Percentiles rank a stretch among this genome's conserved stretches.
Conservation (phyloP, 2,113 vertebrate genomes). For the Baryphthengus martii region DNA sequence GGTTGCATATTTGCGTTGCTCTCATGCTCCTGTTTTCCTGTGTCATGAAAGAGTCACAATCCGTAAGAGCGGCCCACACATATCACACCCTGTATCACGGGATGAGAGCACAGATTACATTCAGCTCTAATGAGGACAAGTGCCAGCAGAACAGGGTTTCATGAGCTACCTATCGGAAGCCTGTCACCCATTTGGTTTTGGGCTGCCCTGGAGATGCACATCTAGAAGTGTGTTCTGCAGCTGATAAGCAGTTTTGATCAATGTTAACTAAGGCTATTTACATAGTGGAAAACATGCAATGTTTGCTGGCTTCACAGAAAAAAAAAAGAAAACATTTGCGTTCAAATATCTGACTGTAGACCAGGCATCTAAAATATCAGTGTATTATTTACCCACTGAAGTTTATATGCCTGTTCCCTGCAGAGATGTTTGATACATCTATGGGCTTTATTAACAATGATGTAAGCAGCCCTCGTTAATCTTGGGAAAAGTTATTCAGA, state of each 20-base stretch:
- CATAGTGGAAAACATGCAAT: neutral
- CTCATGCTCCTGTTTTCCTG: neutral
- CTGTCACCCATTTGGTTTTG: neutral
- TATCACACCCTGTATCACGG: neutral
- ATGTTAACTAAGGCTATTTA: neutral
- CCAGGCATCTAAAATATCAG: neutral
- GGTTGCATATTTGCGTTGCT: neutral
- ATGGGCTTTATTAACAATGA: neutral
- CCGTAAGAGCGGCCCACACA: neutral
- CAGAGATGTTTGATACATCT: neutral
- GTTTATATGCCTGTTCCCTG: neutral
- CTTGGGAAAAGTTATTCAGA: neutral
- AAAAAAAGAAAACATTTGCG: neutral
- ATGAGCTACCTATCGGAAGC: neutral
- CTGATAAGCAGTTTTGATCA: neutral
- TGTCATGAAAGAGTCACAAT: accelerated
- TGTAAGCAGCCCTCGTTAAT: neutral
- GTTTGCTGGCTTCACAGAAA: neutral
- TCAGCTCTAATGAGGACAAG: neutral
- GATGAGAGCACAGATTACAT: neutral
- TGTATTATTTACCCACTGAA: neutral
- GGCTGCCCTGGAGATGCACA: neutral
- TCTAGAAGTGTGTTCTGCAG: neutral
- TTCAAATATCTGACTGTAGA: neutral
- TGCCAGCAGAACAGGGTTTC: neutral